Conservation (phyloP, 2,888 invertebrate genomes). For the Pediacus dermestoides region DNA sequence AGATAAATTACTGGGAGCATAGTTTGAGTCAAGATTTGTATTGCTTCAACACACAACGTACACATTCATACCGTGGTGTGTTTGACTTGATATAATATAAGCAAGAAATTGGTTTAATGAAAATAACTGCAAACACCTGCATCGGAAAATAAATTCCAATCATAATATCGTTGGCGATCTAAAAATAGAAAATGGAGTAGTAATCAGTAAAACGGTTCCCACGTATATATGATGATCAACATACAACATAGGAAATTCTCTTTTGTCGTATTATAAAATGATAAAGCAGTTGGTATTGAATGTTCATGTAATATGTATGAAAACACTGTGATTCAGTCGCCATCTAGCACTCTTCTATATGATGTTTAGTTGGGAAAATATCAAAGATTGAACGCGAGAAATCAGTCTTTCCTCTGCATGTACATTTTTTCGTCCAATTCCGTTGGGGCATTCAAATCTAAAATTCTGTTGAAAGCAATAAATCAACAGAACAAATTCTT, state of each 20-base stretch:
- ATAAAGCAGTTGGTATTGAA: slow-evolving; percentile 32
- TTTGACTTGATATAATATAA: too few relatives aligned
- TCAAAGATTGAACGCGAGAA: slow-evolving; percentile 5
- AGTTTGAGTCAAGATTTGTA: slow-evolving; percentile 10
- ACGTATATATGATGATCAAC: slow-evolving; percentile 17
- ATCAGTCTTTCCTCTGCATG: too few relatives aligned
- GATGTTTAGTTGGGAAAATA: slow-evolving; percentile 7
- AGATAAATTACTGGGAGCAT: slow-evolving; percentile 8
- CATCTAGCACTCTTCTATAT: slow-evolving; percentile 10
- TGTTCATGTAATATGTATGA: slow-evolving; percentile 37
- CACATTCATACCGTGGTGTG: too few relatives aligned
- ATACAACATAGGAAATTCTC: slow-evolving; percentile 20
- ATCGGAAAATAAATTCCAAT: too few relatives aligned
- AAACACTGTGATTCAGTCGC: slow-evolving; percentile 26
- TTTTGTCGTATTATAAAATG: slow-evolving; percentile 27
- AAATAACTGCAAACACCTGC: slow-evolving; percentile 4
- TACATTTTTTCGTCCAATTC: too few relatives aligned
- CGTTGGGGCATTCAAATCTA: too few relatives aligned
- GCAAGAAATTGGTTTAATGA: background rate
- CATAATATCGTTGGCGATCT: slow-evolving; percentile 12
- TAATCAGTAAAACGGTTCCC: slow-evolving; percentile 15
- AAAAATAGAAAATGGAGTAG: slow-evolving; percentile 6
- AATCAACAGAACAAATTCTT: too few relatives aligned
- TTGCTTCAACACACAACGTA: slow-evolving; percentile 4
- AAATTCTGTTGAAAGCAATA: too few relatives aligned